phyloP scores from a whole-genome alignment of 2,888 invertebrate species.

The Pollenia amentaria region DNA sequence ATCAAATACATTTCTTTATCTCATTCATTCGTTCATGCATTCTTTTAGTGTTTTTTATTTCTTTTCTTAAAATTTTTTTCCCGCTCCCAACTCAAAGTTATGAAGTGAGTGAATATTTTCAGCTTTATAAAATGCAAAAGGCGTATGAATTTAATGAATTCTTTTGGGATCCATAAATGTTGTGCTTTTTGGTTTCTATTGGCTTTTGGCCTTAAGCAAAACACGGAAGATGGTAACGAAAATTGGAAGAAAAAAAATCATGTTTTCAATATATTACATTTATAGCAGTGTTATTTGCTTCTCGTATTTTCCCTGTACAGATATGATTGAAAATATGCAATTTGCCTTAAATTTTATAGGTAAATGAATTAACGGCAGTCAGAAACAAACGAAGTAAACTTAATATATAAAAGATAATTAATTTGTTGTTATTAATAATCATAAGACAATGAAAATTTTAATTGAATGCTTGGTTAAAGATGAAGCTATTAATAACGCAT shows the following conservation, averaged over 20 bases:
- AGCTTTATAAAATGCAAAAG: conserved; percentile 61
- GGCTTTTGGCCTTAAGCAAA: conserved; percentile 3
- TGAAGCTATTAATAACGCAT: too few relatives aligned
- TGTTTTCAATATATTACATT: neutral
- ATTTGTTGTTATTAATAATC: too few relatives aligned
- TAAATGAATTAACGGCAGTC: neutral
- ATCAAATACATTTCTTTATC: conserved; percentile 24
- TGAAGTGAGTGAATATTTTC: conserved; percentile 34
- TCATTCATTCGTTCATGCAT: neutral
- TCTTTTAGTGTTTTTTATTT: conserved; percentile 15
- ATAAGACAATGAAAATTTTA: too few relatives aligned
- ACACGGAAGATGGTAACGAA: neutral
- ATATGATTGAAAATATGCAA: neutral
- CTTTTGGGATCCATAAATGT: conserved; percentile 56
- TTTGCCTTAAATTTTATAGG: neutral
- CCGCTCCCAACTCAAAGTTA: conserved; percentile 9
- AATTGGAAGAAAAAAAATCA: conserved; percentile 31
- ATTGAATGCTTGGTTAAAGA: too few relatives aligned
- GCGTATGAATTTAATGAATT: conserved; percentile 66
- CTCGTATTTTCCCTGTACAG: neutral
- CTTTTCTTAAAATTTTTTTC: conserved; percentile 24
- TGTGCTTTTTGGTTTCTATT: conserved; percentile 45
- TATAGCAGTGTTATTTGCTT: neutral
- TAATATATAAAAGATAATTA: too few relatives aligned
- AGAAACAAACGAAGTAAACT: too few relatives aligned